A percentile compares a stretch with the other conserved stretches of the same genome.
Conservation (phyloP, 2,888 invertebrate species). For the Eupelmus urozonus region DNA sequence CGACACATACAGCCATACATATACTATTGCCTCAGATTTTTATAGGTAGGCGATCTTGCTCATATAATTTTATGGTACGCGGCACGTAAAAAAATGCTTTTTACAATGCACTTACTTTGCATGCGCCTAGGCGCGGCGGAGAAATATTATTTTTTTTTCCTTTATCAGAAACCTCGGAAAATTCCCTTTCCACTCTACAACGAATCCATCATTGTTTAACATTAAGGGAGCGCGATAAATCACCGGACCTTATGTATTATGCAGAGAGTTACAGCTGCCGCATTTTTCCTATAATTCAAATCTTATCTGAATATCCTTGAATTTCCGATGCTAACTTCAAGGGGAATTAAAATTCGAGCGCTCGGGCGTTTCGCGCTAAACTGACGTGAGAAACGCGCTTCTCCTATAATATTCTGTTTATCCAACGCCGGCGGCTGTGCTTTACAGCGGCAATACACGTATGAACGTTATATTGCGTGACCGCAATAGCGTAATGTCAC, state of each 20-base stretch:
- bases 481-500: slow-evolving; percentile 13
- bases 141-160: neutral
- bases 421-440: neutral
- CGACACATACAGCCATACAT: no score
- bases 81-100: no score
- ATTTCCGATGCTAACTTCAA: neutral
- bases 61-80: neutral
- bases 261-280: neutral
- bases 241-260: neutral
- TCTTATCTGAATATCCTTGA: neutral
- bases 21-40: no score
- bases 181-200: no score
- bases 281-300: neutral
- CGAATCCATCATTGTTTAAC: no score
- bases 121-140: neutral
- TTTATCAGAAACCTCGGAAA: neutral
- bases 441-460: neutral
- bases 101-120: no score
- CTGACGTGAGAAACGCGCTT: no score
- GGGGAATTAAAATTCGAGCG: no score
- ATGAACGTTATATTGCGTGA: slow-evolving; percentile 14
- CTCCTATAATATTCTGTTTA: neutral
- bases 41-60: neutral
- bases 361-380: no score
- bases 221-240: no score